A percentile compares a stretch with the other conserved stretches of the same genome.
phyloP scores from a whole-genome alignment of 2,888 invertebrate genomes.

The Nebria brevicollis region DNA sequence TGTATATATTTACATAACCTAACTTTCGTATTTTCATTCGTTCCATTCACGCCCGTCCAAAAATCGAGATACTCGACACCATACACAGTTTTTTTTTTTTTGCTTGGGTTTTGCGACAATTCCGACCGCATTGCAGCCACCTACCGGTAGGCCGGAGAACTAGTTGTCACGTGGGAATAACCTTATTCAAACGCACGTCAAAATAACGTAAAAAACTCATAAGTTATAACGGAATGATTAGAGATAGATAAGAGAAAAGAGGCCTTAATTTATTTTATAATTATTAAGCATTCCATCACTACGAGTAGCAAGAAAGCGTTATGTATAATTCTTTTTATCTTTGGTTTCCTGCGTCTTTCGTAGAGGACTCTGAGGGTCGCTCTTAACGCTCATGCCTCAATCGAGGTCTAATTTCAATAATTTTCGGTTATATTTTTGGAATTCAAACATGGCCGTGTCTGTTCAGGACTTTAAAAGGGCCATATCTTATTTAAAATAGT shows the following conservation, averaged over 20 bases:
- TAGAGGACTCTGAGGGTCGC: background rate
- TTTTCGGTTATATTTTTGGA: slow-evolving; percentile 1
- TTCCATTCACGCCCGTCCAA: slow-evolving; percentile 5
- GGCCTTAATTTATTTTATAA: slow-evolving; percentile 2
- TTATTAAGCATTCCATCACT: slow-evolving; percentile 22
- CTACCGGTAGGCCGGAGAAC: slow-evolving; percentile 54
- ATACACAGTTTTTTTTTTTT: slow-evolving; percentile 18
- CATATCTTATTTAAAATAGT: slow-evolving; percentile 4
- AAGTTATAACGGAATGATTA: background rate
- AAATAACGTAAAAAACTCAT: slow-evolving; percentile 16
- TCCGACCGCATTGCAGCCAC: slow-evolving; percentile 61
- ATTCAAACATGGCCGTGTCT: slow-evolving; percentile 6
- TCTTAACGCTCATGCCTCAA: slow-evolving; percentile 1
- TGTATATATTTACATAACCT: slow-evolving; percentile 28
- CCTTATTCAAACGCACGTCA: slow-evolving; percentile 34
- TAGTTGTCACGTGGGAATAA: slow-evolving; percentile 35
- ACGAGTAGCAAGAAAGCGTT: slow-evolving; percentile 38
- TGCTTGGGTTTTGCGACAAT: slow-evolving; percentile 54
- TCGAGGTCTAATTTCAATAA: background rate
- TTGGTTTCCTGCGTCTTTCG: slow-evolving; percentile 13
- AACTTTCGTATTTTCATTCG: background rate
- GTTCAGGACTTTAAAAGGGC: slow-evolving; percentile 17
- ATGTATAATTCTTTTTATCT: slow-evolving; percentile 10
- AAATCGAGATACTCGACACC: slow-evolving; percentile 2
- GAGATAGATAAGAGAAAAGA: slow-evolving; percentile 10